Evolutionary conservation across 37 sponge, comb jelly and placozoan species (phyloP).

Genomic region (Chondrilla cf. caribensis): DNA sequence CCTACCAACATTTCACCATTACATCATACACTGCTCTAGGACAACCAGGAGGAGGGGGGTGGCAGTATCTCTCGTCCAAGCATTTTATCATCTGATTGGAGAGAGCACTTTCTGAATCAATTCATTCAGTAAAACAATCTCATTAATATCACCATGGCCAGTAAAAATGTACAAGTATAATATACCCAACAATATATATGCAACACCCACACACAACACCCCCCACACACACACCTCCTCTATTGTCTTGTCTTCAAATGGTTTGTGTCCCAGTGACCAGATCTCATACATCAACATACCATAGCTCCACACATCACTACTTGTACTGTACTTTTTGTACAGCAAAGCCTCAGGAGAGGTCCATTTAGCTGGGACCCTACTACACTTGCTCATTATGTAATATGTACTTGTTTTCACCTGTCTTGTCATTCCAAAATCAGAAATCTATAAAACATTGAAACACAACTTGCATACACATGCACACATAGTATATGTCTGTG

Average conservation of each 20-base stretch:
- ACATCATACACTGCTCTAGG: background rate
- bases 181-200: background rate
- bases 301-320: constrained; percentile 13
- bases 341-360: background rate
- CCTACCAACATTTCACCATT: constrained; percentile 17
- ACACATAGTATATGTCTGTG: too few species aligned
- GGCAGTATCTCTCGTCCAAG: background rate
- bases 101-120: too few species aligned
- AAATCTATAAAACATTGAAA: background rate
- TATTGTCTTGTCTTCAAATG: background rate
- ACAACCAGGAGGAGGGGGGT: constrained; percentile 7
- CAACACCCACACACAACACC: background rate
- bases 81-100: background rate
- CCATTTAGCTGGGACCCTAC: background rate
- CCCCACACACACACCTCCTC: background rate
- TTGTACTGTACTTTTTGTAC: constrained; percentile 13
- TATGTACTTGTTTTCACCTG: background rate
- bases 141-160: too few species aligned
- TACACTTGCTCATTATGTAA: background rate
- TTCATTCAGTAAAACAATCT: too few species aligned
- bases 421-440: constrained; percentile 14
- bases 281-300: constrained; percentile 20
- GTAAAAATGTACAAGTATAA: background rate
- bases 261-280: constrained; percentile 20
- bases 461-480: too few species aligned